A percentile compares a stretch with the other conserved stretches of the same genome.
Conservation (phyloP, 2,888 invertebrate genomes). For the Caenorhabditis wallacei region DNA sequence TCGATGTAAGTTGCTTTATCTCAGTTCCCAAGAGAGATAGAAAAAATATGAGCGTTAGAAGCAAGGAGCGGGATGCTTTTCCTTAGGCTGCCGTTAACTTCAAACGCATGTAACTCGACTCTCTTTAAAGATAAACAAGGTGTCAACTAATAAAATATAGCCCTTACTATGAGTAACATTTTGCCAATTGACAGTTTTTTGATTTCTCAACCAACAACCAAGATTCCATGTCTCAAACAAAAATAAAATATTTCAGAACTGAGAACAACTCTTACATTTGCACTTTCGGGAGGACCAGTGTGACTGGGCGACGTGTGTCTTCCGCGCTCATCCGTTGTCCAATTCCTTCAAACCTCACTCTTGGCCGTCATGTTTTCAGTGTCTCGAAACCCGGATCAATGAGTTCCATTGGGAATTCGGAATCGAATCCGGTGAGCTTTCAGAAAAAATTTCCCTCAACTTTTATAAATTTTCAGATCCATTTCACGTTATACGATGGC, state of each 20-base stretch:
- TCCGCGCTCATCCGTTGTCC: constrained; percentile 64
- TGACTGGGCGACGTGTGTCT: constrained; percentile 62
- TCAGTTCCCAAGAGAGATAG: neutral
- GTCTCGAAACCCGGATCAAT: constrained; percentile 48
- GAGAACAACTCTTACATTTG: constrained; percentile 65
- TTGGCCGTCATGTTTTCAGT: constrained; percentile 71
- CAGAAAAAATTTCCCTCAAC: no score
- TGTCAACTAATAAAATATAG: no score
- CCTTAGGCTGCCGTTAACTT: no score
- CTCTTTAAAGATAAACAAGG: no score
- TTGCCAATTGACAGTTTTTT: no score
- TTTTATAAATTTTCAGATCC: constrained; percentile 67
- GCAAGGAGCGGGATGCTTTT: no score
- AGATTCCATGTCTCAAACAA: no score
- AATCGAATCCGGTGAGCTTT: constrained; percentile 33
- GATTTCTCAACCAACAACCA: no score
- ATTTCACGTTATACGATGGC: constrained; percentile 76
- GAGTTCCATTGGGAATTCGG: constrained; percentile 22
- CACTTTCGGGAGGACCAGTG: constrained; percentile 66
- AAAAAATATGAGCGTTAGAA: no score
- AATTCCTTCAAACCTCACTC: constrained; percentile 67
- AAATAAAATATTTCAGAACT: constrained; percentile 41
- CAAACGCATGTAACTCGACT: no score
- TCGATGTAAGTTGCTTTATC: constrained; percentile 34
- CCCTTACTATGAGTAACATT: no score